These are phyloP conservation scores for Laothoe populi DNA, from an alignment of 2,888 invertebrate species.

Conservation along the genomic window DNA sequence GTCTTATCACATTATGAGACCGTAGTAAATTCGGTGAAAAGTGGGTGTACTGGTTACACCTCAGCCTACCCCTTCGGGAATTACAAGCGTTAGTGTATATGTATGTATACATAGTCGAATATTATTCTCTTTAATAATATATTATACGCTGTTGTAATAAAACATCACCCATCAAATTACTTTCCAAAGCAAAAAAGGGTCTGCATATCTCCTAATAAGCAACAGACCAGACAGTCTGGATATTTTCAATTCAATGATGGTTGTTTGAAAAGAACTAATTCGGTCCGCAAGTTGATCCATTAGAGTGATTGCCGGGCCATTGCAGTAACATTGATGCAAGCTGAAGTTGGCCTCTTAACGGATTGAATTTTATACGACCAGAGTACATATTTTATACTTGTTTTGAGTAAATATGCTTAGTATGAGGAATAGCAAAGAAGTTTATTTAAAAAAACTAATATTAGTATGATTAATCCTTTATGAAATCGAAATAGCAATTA, in stretches of 20 bases:
- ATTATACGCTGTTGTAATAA: neutral
- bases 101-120: too few relatives aligned
- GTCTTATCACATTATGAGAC: too few relatives aligned
- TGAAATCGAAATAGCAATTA: too few relatives aligned
- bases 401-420: neutral
- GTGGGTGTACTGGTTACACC: too few relatives aligned
- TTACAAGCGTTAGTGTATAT: too few relatives aligned
- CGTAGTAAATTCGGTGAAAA: too few relatives aligned
- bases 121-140: too few relatives aligned
- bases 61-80: too few relatives aligned
- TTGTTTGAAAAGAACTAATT: conserved; percentile 79
- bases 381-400: conserved; percentile 2
- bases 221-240: conserved; percentile 57
- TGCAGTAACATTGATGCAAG: conserved; percentile 57
- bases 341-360: conserved; percentile 71
- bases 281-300: conserved; percentile 70
- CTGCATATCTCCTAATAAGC: conserved; percentile 39
- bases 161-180: neutral
- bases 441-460: too few relatives aligned
- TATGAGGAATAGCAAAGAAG: too few relatives aligned
- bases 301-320: conserved; percentile 76
- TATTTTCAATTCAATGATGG: conserved; percentile 75
- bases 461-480: too few relatives aligned
- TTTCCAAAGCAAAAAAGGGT: conserved; percentile 1
- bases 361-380: conserved; percentile 70